Evolutionary conservation across 2,797 vertebrate species (phyloP).

Genomic region (Chelon auratus): DNA sequence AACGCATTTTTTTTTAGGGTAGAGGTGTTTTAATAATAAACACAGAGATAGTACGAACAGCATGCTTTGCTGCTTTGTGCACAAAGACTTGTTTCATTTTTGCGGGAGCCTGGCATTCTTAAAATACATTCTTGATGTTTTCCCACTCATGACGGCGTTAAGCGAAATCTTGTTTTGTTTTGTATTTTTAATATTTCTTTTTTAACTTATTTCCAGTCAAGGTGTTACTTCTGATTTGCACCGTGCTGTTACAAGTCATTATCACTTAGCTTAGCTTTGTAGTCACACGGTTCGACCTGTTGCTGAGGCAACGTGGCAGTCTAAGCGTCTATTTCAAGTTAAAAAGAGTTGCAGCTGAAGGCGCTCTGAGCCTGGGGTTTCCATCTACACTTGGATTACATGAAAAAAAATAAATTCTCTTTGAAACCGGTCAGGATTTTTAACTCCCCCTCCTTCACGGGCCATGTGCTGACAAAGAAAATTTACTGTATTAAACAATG

Average conservation of each 20-base stretch:
- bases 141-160: slow-evolving; percentile 14
- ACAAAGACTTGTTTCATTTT: slow-evolving; percentile 16
- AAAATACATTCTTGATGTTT: slow-evolving; percentile 25
- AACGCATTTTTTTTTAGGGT: background rate
- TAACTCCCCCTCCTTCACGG: slow-evolving; percentile 51
- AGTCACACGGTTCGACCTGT: slow-evolving; percentile 53
- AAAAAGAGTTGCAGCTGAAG: slow-evolving; percentile 48
- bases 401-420: slow-evolving; percentile 41
- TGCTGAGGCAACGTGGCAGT: slow-evolving; percentile 40
- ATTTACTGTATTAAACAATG: slow-evolving; percentile 72
- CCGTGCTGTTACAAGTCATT: slow-evolving; percentile 41
- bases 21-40: background rate
- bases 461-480: slow-evolving; percentile 70
- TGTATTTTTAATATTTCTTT: background rate
- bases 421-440: slow-evolving; percentile 68
- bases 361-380: slow-evolving; percentile 6
- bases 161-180: background rate
- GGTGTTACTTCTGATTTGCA: slow-evolving; percentile 43
- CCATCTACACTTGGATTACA: slow-evolving; percentile 44
- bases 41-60: background rate
- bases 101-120: background rate
- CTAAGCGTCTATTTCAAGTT: slow-evolving; percentile 53
- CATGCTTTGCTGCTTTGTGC: background rate
- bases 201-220: slow-evolving; percentile 25
- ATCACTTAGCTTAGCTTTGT: slow-evolving; percentile 54